A percentile compares a stretch with the other conserved stretches of the same genome.
These are phyloP conservation scores for Drosophila mercatorum DNA, from an alignment of 2,888 invertebrate genomes.

Conservation along the genomic window DNA sequence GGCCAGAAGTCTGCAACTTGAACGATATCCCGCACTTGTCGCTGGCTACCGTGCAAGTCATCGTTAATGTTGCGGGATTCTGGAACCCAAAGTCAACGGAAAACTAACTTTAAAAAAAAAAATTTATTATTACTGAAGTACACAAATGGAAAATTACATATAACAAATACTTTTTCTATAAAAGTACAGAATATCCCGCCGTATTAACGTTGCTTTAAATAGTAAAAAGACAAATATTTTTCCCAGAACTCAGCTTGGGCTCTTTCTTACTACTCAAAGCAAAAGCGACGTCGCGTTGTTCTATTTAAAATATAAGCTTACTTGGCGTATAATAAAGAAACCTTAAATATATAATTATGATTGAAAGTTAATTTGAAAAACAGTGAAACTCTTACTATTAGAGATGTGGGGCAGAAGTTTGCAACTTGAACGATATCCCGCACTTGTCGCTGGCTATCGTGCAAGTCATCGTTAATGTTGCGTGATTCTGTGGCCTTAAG, in stretches of 20 bases:
- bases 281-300: conserved; percentile 14
- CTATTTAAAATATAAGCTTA: neutral
- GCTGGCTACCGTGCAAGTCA: conserved; percentile 52
- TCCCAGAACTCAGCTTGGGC: conserved; percentile 26
- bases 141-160: neutral
- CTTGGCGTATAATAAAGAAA: neutral
- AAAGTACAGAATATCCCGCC: neutral
- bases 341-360: neutral
- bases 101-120: too few species aligned
- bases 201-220: conserved; percentile 26
- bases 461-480: conserved; percentile 54
- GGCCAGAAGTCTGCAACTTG: conserved; percentile 39
- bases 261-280: conserved; percentile 28
- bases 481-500: conserved; percentile 27
- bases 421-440: conserved; percentile 47
- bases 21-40: conserved; percentile 47
- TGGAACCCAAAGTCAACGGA: conserved; percentile 12
- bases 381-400: neutral
- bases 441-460: conserved; percentile 50
- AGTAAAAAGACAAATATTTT: conserved; percentile 17
- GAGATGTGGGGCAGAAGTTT: conserved; percentile 27
- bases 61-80: conserved; percentile 46
- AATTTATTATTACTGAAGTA: too few species aligned
- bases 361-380: neutral
- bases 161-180: neutral